Base-by-base conservation (phyloP, 2,888 invertebrate genomes). In the Cerastis leucographa region DNA sequence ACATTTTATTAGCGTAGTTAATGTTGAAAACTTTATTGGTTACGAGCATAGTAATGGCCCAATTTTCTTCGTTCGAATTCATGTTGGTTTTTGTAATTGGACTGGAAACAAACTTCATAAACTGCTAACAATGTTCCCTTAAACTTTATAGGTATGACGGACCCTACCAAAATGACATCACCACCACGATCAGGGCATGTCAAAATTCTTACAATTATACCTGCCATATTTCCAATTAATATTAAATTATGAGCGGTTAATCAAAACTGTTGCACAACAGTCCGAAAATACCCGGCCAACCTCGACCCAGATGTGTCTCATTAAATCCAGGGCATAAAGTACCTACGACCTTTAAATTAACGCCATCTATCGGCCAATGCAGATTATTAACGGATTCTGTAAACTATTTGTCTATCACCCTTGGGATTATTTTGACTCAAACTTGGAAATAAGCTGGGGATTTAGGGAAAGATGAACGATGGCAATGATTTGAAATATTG, bases 221-320 rank as follows among this genome's bases (percentile, higher is more conserved):
- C 17, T 25, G 54, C 62, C 61, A 74, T 72, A 72, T 64, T 84
- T 77, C 51, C 71, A 84, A 65, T 83, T 85, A 79, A 69, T 76
- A 73, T 84, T 68, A 82, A 81, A 86, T 86, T 88, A 76, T 79
- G 78, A 84, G 66, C 68, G 11, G 84, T 88, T 87, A 88, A 91
- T 91, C 88, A 92, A 89, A 89, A 90, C 81, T 78, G 90, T 95
- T 96, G 93, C 94, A 94, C 92, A 95, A 95, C 92, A 62, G 87
- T 90, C 94, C 93, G 84, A 95, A 95, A 95, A 96, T 96, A 95
- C 86, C 76, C 86, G 74, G 8, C 59, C 66, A 87, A 77, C 88
- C 96, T 95, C 96, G 96, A 96, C 96, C 95, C 85, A 94, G 83
- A 92, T 96, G 81, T 86, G 91, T 87, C 89, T 82, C 74, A 81